Base-by-base conservation (phyloP, 2,888 invertebrate species). In the Itoplectis maculator region DNA sequence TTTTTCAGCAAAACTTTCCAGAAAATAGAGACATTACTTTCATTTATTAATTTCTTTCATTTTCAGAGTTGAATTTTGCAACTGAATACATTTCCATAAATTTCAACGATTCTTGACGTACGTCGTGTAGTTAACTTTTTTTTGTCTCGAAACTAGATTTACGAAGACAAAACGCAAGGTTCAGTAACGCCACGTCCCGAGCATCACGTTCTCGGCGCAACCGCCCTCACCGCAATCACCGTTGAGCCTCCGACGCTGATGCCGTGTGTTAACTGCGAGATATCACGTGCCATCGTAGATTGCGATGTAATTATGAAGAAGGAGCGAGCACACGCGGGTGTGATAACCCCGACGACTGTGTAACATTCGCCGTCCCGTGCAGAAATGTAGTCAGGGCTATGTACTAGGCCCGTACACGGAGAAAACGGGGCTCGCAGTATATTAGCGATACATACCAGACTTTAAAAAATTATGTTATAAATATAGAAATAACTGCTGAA, bases 271-370 rank as follows among this genome's bases (percentile, higher is more conserved):
- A 13, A 42, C 42, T 70, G 29, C 29, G 45, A 70, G 56, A 70
- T 70, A 45, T 56, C 8, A 42, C 42, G 40, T 23, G 11, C n/a
- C n/a, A 1, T 13, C 37, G 20, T 23, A 23, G n/a, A 15, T 6
- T 45, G 15, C 42, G 42, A 56, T 56, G 70, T 56, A 70, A 35
- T 70, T 70, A 70, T 23, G 70, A 56, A 54, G 40, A 56, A 45
- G 42, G 20, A 23, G 20, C 11, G 20, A 20, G n/a, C n/a, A 63
- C 9, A 8, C 9, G 45, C 13, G 15, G 56, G 11, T 70, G n/a
- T 5, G 29, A 29, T 29, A 29, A 2, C 3, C n/a, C 69, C 23
- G 70, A 70, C 42, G 42, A 15, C n/a, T 54, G 45, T 70, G 42
- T 42, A 54, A 37, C 29, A 56, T 15, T 11, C 29, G n/a, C 0